Evolutionary conservation across 2,797 vertebrate genomes (phyloP), one percentile per base, ranked within the genome.

Genomic region (Channallabes apus): DNA sequence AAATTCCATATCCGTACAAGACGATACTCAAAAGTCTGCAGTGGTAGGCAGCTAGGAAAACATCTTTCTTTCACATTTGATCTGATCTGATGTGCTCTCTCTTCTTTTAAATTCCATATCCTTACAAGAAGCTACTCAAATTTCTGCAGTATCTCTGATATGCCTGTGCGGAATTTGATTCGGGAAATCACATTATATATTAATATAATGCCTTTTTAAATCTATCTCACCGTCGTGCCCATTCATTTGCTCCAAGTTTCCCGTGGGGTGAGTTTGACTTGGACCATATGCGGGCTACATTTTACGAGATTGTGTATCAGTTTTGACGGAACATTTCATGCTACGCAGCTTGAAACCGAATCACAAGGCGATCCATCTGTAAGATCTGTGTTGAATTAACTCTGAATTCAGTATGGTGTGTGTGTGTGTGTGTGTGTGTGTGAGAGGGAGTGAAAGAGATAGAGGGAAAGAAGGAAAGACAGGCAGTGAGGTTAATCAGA

Each of bases 341-440:
- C 78, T 72, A 82, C 73, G 67, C 84, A 82, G 80, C 65, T 78
- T 35, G 68, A 82, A 68, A 73, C 51, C 56, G 54, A 87, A 86
- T 86, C 85, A 85, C 72, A 9, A 32, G 51, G 56, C 76, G 64
- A 68, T 69, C 87, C 87, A 86, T 89, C 86, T 85, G 88, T 69
- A 80, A 56, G 80, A 80, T 78, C 76, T 86, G 86, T 82, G 79
- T 62, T 81, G 80, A 17, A 58, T 87, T 86, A 86, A 73, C 22
- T 35, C 32, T 80, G 58, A 80, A 62, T 86, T 85, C 61, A 59
- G 59, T 15, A 54, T 76, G 51, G 72, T 80, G 38, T 73, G 67
- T 77, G 59, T 64, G 12, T 64, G n/a, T 35, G 27, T 38, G 46
- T 78, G 20, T 68, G n/a, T n/a, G n/a, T n/a, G n/a, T n/a, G n/a